Evolutionary conservation across 64 coral and sea anemone species (phyloP), one percentile per base, ranked within the genome.

Genomic region (Stichodactyla helianthus): DNA sequence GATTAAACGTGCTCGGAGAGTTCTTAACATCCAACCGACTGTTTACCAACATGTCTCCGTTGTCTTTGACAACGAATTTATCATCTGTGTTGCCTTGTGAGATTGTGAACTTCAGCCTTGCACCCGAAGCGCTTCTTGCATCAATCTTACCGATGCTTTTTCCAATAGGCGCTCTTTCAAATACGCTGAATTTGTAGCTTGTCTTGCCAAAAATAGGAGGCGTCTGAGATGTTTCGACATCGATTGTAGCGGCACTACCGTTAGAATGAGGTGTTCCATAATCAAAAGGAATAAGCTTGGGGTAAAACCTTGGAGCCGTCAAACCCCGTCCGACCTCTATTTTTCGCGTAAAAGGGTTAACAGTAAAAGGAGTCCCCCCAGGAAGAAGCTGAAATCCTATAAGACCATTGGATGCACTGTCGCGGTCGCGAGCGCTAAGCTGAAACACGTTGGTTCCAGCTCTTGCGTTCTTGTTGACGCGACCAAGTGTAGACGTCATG

Each of bases 371-470:
- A 52, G 57, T 52, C 28, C 50, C 71, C 10, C 18, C 79, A 31
- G 87, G 58, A 18, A 85, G 83, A 50, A 96, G 81, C 27, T 96
- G 94, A n/a, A 87, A 83, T 9, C 88, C 91, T 15, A 91, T 68
- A 51, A 82, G 86, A 10, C 94, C 91, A 64, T 87, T 88, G 27
- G 91, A 87, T n/a, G 91, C 94, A 50, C 85, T 79, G 53, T 96
- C 94, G 14, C 53, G 85, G 50, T 96, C 94, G 22, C 58, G 81
- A 14, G 85, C 91, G 15, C 77, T 86, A 19, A 96, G 85, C 18
- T 96, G 87, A 79, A 93, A 90, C 17, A 89, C 92, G 10, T n/a
- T 87, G 15, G 91, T 76, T 1, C 94, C 94, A 7, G 94, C 87
- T 5, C 94, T 79, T 8, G 94, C 80, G 59, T 96, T 96, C 13